Base-by-base conservation (phyloP, 2,888 invertebrate genomes). In the Leucophora obtusa region DNA sequence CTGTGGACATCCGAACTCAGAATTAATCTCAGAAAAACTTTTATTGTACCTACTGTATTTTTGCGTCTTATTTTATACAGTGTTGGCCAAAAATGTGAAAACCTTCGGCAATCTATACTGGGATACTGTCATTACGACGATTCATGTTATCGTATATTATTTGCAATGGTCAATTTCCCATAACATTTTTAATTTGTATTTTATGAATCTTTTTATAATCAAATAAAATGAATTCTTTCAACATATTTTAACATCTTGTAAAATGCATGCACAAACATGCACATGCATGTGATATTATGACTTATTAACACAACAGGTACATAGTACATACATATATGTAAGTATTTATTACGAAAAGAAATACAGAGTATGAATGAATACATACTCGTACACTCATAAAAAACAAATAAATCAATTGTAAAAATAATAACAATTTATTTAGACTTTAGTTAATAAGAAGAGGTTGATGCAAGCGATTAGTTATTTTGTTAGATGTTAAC, bases 281-380 rank as follows among this genome's bases (percentile, higher is more conserved):
- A 65, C 50, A 33, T 63, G 51, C 33, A 54, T 54, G 38, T 21
- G 54, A 21, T 54, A 54, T 66, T 66, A 66, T 66, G 66, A 66
- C 66, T 66, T 66, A 66, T 66, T 66, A 66, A 66, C 66, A 66
- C 66, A 66, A 66, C 66, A 66, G 54, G 66, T 54, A 66, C n/a
- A 4, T n/a, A 47, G 2, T 54, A 66, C n/a, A n/a, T 47, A 47
- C 14, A 47, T 47, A n/a, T 6, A 14, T 14, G 14, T 43, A 47
- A 11, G 54, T 54, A 66, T 56, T 54, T 54, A 56, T 66, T 66
- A 66, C 24, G 24, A 66, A 21, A 66, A 54, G 18, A 28, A 51
- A 35, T 38, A 65, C 35, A 35, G 38, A 38, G 38, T 38, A 38
- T 38, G 11, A 38, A 38, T 38, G 14, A 38, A 28, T 28, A 28